Evolutionary conservation across 1,140 invertebrate species (phyloP).

Genomic region (Cotesia glomerata): DNA sequence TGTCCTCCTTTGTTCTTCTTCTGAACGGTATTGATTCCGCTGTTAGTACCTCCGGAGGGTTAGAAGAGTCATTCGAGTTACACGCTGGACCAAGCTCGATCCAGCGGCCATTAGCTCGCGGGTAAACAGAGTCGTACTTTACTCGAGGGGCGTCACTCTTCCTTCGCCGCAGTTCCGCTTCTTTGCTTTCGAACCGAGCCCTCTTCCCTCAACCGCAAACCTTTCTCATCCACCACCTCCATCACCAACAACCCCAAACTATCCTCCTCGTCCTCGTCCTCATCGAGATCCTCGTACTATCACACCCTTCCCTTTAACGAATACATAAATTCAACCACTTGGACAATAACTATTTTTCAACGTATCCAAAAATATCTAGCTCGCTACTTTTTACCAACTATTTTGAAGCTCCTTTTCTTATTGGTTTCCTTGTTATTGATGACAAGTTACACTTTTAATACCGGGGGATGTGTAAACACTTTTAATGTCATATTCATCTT

Average conservation of each 20-base stretch:
- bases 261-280: neutral
- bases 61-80: conserved; percentile 34
- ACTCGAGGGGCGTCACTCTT: conserved; percentile 58
- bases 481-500: too few relatives aligned
- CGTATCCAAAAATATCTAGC: too few relatives aligned
- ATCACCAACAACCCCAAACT: neutral
- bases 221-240: neutral
- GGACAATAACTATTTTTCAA: neutral
- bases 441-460: too few relatives aligned
- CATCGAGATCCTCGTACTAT: neutral
- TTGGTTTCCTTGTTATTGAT: too few relatives aligned
- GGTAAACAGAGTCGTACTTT: conserved; percentile 64
- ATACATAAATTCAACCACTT: conserved; percentile 10
- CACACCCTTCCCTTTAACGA: neutral
- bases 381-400: too few relatives aligned
- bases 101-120: conserved; percentile 59
- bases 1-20: neutral
- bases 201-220: conserved; percentile 21
- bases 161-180: conserved; percentile 53
- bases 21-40: conserved; percentile 7
- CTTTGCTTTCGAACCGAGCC: conserved; percentile 45
- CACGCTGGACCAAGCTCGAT: conserved; percentile 53
- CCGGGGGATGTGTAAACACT: too few relatives aligned
- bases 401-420: too few relatives aligned
- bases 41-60: neutral